Conservation (phyloP, 2,888 invertebrate species). For the Heliconius ismenius region DNA sequence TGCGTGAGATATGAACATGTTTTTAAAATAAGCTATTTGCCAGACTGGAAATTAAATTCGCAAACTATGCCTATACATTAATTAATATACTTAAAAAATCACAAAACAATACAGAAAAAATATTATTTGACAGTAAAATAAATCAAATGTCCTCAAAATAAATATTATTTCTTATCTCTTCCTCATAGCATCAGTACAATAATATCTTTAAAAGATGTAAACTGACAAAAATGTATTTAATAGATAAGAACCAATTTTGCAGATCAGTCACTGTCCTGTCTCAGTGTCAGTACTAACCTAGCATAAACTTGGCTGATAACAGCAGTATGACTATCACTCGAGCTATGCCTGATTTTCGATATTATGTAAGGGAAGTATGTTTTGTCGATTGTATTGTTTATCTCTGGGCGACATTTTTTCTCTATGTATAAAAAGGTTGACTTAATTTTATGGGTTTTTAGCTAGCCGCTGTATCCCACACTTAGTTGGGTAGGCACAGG, state of each 20-base stretch:
- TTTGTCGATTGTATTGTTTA: too few species aligned
- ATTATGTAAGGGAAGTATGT: too few species aligned
- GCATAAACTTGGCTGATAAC: background rate
- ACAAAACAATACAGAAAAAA: too few species aligned
- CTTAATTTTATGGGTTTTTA: too few species aligned
- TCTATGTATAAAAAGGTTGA: too few species aligned
- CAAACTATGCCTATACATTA: background rate
- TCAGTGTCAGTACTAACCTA: conserved; percentile 19
- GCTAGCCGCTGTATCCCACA: too few species aligned
- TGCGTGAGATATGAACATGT: background rate
- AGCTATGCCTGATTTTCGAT: background rate
- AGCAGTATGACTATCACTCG: background rate
- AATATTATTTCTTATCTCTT: background rate
- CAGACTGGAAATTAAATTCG: background rate
- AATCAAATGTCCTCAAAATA: background rate
- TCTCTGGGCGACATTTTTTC: too few species aligned
- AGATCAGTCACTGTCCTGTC: conserved; percentile 26
- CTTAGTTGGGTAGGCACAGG: too few species aligned
- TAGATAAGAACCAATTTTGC: background rate
- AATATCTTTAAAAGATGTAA: background rate
- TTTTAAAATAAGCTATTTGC: too few species aligned
- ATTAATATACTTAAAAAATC: too few species aligned
- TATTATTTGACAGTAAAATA: too few species aligned
- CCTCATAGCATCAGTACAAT: background rate
- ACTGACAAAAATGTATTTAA: background rate